A percentile compares a stretch with the other conserved stretches of the same genome.
phyloP scores from a whole-genome alignment of 2,113 vertebrate species.

The Chloropsis cyanopogon region DNA sequence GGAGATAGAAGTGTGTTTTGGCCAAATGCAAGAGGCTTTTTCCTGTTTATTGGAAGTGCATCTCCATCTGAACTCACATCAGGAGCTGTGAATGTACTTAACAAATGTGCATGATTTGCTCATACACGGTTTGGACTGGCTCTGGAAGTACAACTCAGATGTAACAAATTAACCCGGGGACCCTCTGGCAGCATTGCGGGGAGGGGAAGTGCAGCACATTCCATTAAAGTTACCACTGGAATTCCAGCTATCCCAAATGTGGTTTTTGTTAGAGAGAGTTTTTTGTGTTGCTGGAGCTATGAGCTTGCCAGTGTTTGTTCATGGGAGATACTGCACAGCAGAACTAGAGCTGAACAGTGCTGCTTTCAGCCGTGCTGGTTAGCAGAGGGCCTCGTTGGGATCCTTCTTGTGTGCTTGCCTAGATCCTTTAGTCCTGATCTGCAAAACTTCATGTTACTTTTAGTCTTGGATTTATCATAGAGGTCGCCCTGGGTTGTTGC shows the following conservation, averaged over 20 bases:
- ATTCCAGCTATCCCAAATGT: slow-evolving; percentile 8
- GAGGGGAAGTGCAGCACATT: neutral
- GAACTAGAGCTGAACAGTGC: neutral
- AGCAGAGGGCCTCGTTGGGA: neutral
- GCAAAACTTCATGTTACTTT: neutral
- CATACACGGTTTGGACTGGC: accelerated
- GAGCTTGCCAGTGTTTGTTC: neutral
- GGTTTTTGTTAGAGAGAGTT: neutral
- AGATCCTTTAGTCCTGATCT: neutral
- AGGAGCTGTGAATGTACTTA: neutral
- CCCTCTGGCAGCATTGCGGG: neutral
- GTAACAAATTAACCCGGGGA: neutral
- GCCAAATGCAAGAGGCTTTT: neutral
- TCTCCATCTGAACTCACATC: neutral
- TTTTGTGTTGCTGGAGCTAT: neutral
- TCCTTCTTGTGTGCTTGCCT: neutral
- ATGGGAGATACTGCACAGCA: neutral
- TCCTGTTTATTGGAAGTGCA: slow-evolving; percentile 5
- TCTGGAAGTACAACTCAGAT: neutral
- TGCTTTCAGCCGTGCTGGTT: neutral
- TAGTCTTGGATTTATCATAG: neutral
- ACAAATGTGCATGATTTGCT: neutral
- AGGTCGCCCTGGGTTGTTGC: neutral
- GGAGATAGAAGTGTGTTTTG: neutral
- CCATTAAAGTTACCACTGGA: slow-evolving; percentile 8